Evolutionary conservation across 2,113 vertebrate species (phyloP).

Genomic region (Xenopus laevis): DNA sequence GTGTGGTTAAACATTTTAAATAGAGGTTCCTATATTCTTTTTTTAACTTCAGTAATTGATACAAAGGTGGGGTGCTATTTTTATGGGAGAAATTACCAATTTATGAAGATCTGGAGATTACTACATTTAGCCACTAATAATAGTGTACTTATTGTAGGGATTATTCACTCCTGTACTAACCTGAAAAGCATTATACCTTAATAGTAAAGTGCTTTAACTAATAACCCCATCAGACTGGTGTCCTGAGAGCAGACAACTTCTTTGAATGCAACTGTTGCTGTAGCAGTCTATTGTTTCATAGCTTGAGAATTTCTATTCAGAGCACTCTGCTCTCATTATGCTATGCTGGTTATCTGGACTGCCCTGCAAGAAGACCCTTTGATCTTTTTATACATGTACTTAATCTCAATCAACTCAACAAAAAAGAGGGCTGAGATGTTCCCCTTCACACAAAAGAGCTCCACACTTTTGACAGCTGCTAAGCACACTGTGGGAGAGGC

Average conservation of each 20-base stretch:
- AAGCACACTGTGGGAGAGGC: constrained; percentile 5
- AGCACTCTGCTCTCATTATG: constrained; percentile 30
- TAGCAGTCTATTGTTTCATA: background rate
- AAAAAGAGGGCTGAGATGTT: constrained; percentile 18
- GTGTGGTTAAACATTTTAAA: too few relatives aligned
- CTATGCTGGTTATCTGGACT: constrained; percentile 22
- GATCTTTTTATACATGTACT: constrained; percentile 34
- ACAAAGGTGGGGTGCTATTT: too few relatives aligned
- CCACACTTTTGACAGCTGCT: constrained; percentile 35
- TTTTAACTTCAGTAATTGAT: too few relatives aligned
- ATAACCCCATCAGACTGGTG: background rate
- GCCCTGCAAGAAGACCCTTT: constrained; percentile 32
- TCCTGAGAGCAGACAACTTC: background rate
- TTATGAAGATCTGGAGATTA: too few relatives aligned
- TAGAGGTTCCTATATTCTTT: too few relatives aligned
- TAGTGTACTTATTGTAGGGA: too few relatives aligned
- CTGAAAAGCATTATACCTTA: background rate
- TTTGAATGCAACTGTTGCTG: background rate
- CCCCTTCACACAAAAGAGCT: constrained; percentile 17
- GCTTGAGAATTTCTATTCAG: constrained; percentile 20
- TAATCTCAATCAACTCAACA: constrained; percentile 39
- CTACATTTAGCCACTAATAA: too few relatives aligned
- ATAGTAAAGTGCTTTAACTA: background rate
- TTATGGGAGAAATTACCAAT: too few relatives aligned
- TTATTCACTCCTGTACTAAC: too few relatives aligned